Evolutionary conservation across 2,113 vertebrate species (phyloP).

Genomic region (Hyla sarda): DNA sequence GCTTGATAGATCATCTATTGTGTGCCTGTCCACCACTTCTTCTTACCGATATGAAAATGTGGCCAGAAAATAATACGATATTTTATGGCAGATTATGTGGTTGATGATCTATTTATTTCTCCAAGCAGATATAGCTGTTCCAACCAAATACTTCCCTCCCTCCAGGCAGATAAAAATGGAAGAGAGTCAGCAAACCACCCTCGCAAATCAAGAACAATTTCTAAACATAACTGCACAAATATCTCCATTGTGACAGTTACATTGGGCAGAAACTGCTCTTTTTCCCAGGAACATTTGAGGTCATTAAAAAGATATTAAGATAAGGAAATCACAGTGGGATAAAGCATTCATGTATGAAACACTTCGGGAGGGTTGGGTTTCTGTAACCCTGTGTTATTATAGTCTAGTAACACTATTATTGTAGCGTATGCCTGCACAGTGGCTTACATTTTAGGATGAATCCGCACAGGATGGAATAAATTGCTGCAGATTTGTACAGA

Average conservation of each 20-base stretch:
- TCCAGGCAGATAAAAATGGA: background rate
- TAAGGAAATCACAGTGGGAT: background rate
- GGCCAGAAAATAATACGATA: background rate
- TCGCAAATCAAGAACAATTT: slow-evolving; percentile 38
- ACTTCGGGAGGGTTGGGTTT: background rate
- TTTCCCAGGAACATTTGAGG: slow-evolving; percentile 37
- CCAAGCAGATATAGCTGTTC: background rate
- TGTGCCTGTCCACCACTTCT: background rate
- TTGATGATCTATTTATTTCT: background rate
- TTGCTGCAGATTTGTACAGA: too few species aligned
- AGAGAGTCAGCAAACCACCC: slow-evolving; percentile 12
- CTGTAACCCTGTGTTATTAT: too few species aligned
- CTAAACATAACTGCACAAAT: slow-evolving; percentile 17
- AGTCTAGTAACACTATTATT: too few species aligned
- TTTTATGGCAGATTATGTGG: background rate
- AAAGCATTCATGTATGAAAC: background rate
- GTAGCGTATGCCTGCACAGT: too few species aligned
- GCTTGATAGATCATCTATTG: background rate
- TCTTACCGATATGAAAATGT: background rate
- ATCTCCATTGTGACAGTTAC: slow-evolving; percentile 14
- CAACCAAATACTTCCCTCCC: background rate
- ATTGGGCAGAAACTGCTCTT: background rate
- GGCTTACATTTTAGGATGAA: too few species aligned
- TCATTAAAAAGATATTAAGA: slow-evolving; percentile 25
- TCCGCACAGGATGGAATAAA: too few species aligned